Percentiles rank a stretch among this genome's conserved stretches.
Evolutionary conservation across 2,888 invertebrate species (phyloP).

Genomic region (Spisula solida): DNA sequence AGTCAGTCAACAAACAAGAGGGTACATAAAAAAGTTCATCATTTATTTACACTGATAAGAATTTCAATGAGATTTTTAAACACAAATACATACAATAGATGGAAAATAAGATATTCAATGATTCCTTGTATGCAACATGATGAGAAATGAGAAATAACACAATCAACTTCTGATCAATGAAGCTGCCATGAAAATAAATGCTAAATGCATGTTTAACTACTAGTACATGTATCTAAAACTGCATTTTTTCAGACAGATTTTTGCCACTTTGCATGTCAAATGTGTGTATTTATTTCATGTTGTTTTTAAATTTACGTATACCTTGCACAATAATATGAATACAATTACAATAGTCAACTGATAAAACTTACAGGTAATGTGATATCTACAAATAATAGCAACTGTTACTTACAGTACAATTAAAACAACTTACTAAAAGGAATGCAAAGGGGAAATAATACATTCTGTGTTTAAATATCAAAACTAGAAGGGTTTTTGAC

Average conservation of each 20-base stretch:
- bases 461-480: too few relatives aligned
- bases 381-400: background rate
- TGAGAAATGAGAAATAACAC: background rate
- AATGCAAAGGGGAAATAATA: background rate
- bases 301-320: too few relatives aligned
- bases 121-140: background rate
- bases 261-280: too few relatives aligned
- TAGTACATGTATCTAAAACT: conserved; percentile 7
- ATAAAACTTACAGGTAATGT: conserved; percentile 2
- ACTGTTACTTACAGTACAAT: conserved; percentile 4
- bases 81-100: conserved; percentile 25
- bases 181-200: conserved; percentile 19
- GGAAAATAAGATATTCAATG: conserved; percentile 21
- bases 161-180: background rate
- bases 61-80: conserved; percentile 35
- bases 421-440: background rate
- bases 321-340: background rate
- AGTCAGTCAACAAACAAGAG: background rate
- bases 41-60: conserved; percentile 45
- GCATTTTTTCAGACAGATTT: background rate
- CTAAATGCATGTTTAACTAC: background rate
- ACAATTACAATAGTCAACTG: background rate
- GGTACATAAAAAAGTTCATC: conserved; percentile 34
- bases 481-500: too few relatives aligned
- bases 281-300: too few relatives aligned